Percentiles rank a stretch among this genome's conserved stretches.
phyloP scores from a whole-genome alignment of 2,888 invertebrate species.

The Macrophya alboannulata region DNA sequence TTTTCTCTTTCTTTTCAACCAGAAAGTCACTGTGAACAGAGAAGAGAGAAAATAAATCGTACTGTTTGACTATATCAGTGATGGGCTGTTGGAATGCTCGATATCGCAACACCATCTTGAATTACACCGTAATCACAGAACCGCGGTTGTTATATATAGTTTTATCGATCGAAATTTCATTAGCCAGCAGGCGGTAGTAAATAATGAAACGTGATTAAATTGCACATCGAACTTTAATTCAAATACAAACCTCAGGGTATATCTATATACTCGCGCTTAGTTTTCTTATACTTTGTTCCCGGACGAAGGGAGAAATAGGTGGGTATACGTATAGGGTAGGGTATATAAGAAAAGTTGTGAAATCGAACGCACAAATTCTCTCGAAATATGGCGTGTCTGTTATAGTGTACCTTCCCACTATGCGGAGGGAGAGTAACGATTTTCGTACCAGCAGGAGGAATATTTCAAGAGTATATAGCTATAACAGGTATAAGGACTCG shows the following conservation, averaged over 20 bases:
- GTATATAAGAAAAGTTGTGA: background rate
- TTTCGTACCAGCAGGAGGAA: constrained; percentile 29
- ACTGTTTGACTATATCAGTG: constrained; percentile 18
- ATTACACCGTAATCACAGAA: constrained; percentile 20
- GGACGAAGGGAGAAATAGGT: background rate
- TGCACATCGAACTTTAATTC: background rate
- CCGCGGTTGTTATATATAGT: background rate
- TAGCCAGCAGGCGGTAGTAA: background rate
- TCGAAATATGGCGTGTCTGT: constrained; percentile 36
- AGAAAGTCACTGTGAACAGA: background rate
- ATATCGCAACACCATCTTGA: constrained; percentile 31
- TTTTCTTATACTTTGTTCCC: background rate
- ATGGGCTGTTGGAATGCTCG: constrained; percentile 13
- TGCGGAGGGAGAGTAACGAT: constrained; percentile 34
- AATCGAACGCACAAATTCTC: constrained; percentile 10
- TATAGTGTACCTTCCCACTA: constrained; percentile 12
- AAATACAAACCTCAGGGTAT: background rate
- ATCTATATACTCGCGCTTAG: background rate
- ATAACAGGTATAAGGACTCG: constrained; percentile 25
- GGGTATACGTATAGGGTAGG: too few relatives aligned
- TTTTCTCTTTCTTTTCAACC: background rate
- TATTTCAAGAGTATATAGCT: constrained; percentile 33
- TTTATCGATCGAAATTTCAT: constrained; percentile 27
- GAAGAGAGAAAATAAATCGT: constrained; percentile 5
- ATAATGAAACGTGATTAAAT: constrained; percentile 23